phyloP scores from a whole-genome alignment of 1,140 invertebrate genomes.

The Apocrypta bakeri region DNA sequence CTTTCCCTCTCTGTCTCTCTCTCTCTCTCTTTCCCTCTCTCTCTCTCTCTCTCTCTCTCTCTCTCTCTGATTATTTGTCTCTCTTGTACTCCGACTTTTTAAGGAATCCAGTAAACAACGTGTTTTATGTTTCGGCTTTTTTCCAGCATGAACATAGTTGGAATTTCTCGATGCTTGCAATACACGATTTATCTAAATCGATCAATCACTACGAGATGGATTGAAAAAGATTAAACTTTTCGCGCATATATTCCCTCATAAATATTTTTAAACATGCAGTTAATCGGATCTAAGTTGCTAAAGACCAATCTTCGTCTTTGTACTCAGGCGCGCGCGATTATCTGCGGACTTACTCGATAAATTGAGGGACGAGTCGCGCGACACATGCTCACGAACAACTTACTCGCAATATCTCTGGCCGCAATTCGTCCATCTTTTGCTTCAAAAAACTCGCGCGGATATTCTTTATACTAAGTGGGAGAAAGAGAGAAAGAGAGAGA shows the following conservation, averaged over 20 bases:
- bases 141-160: neutral
- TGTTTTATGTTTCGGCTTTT: neutral
- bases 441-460: neutral
- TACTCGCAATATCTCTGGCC: neutral
- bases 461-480: neutral
- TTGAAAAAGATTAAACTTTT: neutral
- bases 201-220: too few species aligned
- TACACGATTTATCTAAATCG: too few species aligned
- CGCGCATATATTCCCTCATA: neutral
- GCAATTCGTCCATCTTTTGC: neutral
- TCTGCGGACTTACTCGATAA: neutral
- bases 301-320: neutral
- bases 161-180: too few species aligned
- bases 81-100: neutral
- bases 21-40: too few species aligned
- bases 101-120: neutral
- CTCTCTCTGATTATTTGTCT: too few species aligned
- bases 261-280: neutral
- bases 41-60: too few species aligned
- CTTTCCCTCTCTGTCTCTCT: too few species aligned
- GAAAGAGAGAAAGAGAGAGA: too few species aligned
- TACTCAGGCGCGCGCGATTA: too few species aligned
- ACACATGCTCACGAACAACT: slow-evolving; percentile 22
- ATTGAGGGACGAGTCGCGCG: neutral
- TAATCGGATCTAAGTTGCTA: slow-evolving; percentile 7